Base-by-base conservation (phyloP, 2,888 invertebrate genomes). In the Pachliopta kotzebuea region DNA sequence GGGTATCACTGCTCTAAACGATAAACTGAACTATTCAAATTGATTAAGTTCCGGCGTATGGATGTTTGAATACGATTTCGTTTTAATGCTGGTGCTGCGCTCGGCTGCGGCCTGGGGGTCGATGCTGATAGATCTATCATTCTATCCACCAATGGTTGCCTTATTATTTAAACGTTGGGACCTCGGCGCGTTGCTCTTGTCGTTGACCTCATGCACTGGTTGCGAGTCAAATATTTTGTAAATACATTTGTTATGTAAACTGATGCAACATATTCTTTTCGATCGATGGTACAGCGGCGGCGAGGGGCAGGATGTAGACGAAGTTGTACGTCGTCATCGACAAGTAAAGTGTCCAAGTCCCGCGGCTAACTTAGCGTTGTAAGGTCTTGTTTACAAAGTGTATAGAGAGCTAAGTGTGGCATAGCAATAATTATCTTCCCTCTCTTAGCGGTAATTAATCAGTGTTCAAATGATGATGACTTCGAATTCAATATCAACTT, bases 61-160 rank as follows among this genome's bases (percentile, higher is more conserved):
- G n/a, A n/a, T 45, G 45, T 45, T n/a, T 18, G n/a, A 6, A 45
- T 7, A 11, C 7, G 18, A 45, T 45, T 45, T 45, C 4, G 9
- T 18, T 45, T 17, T 42, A 18, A 4, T 18, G 8, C 18, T 45
- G 53, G 45, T 60, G 58, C 61, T 60, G 49, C 58, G 37, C 45
- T 11, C 50, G 21, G 50, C 62, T 70, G 70, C 74, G 74, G 58
- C 69, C 71, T 69, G 69, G 69, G 67, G 62, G 62, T 82, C 79
- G 79, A 83, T 76, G 57, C 59, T 71, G 67, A 69, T 76, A 77
- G 76, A 72, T 74, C 69, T 81, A 82, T 79, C 79, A 76, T 72
- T 74, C 69, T 81, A 82, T 79, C 79, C 76, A 83, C 88, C 88
- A 81, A 85, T 72, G 75, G 87, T 85, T 88, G 88, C 88, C 88